phyloP scores from a whole-genome alignment of 2,888 invertebrate genomes.

The Rhaphigaster nebulosa region DNA sequence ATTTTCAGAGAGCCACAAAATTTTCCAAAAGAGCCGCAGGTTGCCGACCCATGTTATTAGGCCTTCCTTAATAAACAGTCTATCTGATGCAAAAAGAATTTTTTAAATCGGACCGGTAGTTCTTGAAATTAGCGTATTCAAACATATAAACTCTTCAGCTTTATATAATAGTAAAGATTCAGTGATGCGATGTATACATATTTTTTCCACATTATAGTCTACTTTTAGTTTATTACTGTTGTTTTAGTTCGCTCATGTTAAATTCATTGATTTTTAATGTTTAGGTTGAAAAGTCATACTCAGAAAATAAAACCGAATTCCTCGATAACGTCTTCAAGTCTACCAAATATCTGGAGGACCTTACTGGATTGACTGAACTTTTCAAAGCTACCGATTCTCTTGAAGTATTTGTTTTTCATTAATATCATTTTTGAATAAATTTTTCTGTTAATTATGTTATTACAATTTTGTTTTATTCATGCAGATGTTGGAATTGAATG shows the following conservation, averaged over 20 bases:
- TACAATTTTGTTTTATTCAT: neutral
- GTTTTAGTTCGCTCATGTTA: neutral
- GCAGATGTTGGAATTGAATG: slow-evolving; percentile 30
- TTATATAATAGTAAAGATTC: no score
- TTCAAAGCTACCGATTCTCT: slow-evolving; percentile 73
- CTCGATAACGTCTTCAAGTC: slow-evolving; percentile 84
- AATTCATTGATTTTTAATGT: slow-evolving; percentile 55
- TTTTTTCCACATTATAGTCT: no score
- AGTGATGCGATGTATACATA: no score
- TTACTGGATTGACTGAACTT: slow-evolving; percentile 83
- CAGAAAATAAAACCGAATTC: slow-evolving; percentile 77
- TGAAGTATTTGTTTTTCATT: neutral
- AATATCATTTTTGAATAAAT: neutral
- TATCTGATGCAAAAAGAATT: no score
- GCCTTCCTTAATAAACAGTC: no score
- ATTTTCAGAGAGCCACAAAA: no score
- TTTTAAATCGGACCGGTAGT: no score
- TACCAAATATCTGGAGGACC: slow-evolving; percentile 84
- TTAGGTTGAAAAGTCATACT: slow-evolving; percentile 72
- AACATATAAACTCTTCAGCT: no score
- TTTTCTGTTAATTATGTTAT: slow-evolving; percentile 36
- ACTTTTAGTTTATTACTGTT: no score
- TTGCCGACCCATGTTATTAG: no score
- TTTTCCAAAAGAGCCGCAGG: no score
- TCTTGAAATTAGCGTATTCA: no score